Evolutionary conservation across 2,797 vertebrate genomes (phyloP), one percentile per base, ranked within the genome.

Genomic region (Clamator glandarius): DNA sequence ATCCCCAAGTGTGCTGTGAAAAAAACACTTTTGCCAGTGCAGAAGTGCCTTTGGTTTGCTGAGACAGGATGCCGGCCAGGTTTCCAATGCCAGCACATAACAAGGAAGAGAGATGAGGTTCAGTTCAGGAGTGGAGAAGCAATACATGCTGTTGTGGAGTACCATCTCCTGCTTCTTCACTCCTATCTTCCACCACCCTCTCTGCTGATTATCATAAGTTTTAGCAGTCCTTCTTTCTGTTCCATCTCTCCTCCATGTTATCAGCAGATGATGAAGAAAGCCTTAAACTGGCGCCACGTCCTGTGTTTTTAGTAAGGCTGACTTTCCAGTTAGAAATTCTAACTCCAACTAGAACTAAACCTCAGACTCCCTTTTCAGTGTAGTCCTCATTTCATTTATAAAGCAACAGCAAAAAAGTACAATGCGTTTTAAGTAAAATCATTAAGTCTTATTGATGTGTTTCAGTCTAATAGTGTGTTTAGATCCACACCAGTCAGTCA

Each of bases 171-270:
- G 69, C 16, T 59, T 55, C 48, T 59, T 54, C n/a, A 46, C 35
- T 31, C 50, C 35, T 51, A 8, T 9, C 39, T 58, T 50, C 24
- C 41, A 46, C 35, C 67, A 51, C 36, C 19, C 57, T 41, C 55
- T 59, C 24, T 0, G 0, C 24, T 0, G 0, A 14, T 46, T 28
- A 87, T n/a, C 46, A 55, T 42, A 13, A 15, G 59, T 76, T 77
- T 13, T 23, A 73, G 25, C 44, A 42, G 9, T 50, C 41, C 31
- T 28, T 66, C 39, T 25, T 63, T 26, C 54, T 46, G 50, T 39
- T 83, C 29, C 58, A 86, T 29, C 48, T 82, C 24, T 62, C 44
- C 36, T 44, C 21, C 3, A 0, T 44, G 41, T 29, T 55, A 64
- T 10, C 29, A 51, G 36, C 2, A 41, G 78, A 63, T 21, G 41